A percentile compares a stretch with the other conserved stretches of the same genome.
These are phyloP conservation scores for Galbula dea DNA, from an alignment of 2,113 vertebrate genomes.

Conservation along the genomic window DNA sequence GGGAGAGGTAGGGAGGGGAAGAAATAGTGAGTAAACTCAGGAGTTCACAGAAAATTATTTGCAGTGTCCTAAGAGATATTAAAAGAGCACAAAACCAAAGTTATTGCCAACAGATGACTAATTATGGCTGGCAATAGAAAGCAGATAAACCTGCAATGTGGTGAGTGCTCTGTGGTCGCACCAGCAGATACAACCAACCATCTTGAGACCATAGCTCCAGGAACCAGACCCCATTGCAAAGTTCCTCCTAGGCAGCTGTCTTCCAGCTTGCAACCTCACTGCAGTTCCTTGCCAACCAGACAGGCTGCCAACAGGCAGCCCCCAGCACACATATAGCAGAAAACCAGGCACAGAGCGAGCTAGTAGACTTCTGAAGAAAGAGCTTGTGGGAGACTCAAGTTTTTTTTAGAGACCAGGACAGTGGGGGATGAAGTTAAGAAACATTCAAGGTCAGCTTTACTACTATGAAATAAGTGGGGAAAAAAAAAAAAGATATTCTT, in stretches of 20 bases:
- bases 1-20: neutral
- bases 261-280: neutral
- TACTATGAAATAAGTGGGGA: neutral
- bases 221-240: fast-evolving
- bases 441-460: neutral
- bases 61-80: neutral
- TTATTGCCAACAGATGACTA: neutral
- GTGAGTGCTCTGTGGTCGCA: fast-evolving
- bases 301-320: neutral
- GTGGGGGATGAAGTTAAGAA: neutral
- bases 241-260: neutral
- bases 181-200: fast-evolving
- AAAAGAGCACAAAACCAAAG: neutral
- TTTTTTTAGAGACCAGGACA: neutral
- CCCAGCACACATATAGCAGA: neutral
- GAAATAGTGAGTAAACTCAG: neutral
- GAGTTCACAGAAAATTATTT: neutral
- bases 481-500: fast-evolving
- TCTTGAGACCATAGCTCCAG: fast-evolving
- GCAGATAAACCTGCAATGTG: neutral
- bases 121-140: neutral
- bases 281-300: neutral
- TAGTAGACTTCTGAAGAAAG: neutral
- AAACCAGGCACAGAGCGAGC: neutral
- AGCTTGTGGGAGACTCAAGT: fast-evolving